A percentile compares a stretch with the other conserved stretches of the same genome.
These are phyloP conservation scores for Tetramorium alpestre DNA, from an alignment of 1,140 invertebrate species.

Conservation along the genomic window DNA sequence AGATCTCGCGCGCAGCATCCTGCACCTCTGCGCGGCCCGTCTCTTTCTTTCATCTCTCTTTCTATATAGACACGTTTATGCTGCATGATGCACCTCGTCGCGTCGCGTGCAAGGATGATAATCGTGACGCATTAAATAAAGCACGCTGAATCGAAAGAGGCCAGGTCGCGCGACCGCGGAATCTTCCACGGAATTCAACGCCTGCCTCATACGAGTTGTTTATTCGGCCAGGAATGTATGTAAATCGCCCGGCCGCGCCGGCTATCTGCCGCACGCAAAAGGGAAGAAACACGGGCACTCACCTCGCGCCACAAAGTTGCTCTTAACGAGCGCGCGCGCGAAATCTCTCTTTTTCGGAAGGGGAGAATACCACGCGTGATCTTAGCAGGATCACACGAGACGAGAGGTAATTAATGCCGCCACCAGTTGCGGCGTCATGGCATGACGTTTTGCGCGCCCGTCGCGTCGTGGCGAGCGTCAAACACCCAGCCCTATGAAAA, in stretches of 20 bases:
- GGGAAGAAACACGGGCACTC: constrained; percentile 17
- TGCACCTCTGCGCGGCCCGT: constrained; percentile 3
- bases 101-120: constrained; percentile 3
- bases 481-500: constrained; percentile 59
- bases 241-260: constrained; percentile 22
- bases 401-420: constrained; percentile 66
- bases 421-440: constrained; percentile 67
- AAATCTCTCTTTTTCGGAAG: constrained; percentile 10
- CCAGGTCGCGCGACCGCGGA: not conserved
- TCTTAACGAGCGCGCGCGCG: constrained; percentile 19
- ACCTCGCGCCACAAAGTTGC: constrained; percentile 32
- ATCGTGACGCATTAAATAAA: constrained; percentile 34
- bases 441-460: constrained; percentile 39
- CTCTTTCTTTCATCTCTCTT: not conserved
- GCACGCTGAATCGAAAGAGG: constrained; percentile 15
- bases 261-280: constrained; percentile 45
- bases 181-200: not conserved
- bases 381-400: constrained; percentile 22
- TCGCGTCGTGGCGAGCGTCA: constrained; percentile 23
- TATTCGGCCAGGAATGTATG: constrained; percentile 41
- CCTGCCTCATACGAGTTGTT: constrained; percentile 14
- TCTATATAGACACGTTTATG: not conserved
- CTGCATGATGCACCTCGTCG: not conserved
- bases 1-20: not conserved
- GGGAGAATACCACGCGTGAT: constrained; percentile 16